Conservation (phyloP, 2,888 invertebrate species). For the Synergus umbraculus region DNA sequence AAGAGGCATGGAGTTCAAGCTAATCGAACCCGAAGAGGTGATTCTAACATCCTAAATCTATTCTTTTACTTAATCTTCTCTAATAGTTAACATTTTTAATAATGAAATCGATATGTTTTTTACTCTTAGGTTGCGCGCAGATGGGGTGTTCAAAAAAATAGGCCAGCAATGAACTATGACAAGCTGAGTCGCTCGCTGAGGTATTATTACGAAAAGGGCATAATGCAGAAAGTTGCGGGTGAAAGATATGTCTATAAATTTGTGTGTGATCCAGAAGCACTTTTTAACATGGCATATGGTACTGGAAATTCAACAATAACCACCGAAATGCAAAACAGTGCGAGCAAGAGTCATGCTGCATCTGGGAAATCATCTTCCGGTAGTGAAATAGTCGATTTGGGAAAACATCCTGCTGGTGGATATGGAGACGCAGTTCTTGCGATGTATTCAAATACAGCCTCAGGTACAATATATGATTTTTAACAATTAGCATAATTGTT, state of each 20-base stretch:
- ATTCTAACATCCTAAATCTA: slow-evolving; percentile 39
- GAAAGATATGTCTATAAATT: slow-evolving; percentile 98
- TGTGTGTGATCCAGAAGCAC: slow-evolving; percentile 95
- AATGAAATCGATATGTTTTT: not conserved
- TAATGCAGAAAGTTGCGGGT: slow-evolving; percentile 98
- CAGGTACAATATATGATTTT: slow-evolving; percentile 56
- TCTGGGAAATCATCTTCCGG: slow-evolving; percentile 60
- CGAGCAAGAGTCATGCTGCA: slow-evolving; percentile 62
- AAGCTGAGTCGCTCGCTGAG: slow-evolving; percentile 94
- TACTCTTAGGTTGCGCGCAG: slow-evolving; percentile 88
- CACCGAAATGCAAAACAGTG: slow-evolving; percentile 62
- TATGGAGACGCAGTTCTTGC: slow-evolving; percentile 72
- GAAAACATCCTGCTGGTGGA: slow-evolving; percentile 63
- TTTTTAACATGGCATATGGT: slow-evolving; percentile 90
- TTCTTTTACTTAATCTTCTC: not conserved
- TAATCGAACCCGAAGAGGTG: slow-evolving; percentile 96
- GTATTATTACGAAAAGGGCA: slow-evolving; percentile 99
- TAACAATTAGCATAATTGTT: not conserved
- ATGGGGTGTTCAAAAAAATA: slow-evolving; percentile 97
- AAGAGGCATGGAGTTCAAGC: slow-evolving; percentile 95
- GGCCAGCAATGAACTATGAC: slow-evolving; percentile 98
- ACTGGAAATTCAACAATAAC: slow-evolving; percentile 63
- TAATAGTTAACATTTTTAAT: not conserved
- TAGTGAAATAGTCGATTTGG: slow-evolving; percentile 61
- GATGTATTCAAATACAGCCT: slow-evolving; percentile 71